Evolutionary conservation across 2,888 invertebrate species (phyloP).

Genomic region (Empis livida): DNA sequence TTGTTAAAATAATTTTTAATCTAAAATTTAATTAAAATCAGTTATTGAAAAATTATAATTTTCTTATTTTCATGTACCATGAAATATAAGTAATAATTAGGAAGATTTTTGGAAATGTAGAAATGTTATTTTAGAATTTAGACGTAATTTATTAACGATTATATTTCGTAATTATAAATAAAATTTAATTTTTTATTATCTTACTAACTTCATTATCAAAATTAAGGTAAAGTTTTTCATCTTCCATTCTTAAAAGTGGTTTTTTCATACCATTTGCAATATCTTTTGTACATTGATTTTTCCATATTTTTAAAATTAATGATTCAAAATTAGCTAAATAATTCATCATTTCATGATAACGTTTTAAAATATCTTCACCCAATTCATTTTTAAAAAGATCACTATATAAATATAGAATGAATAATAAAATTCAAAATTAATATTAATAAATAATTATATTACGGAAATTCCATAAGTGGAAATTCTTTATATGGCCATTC

Average conservation of each 20-base stretch:
- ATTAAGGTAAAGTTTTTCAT: conserved; percentile 46
- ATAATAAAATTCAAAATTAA: conserved; percentile 1
- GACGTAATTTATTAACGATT: too few relatives aligned
- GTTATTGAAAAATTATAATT: too few relatives aligned
- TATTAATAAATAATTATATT: conserved; percentile 23
- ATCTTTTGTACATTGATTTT: conserved; percentile 46
- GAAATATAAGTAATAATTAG: too few relatives aligned
- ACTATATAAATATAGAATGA: neutral
- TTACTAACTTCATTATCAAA: conserved; percentile 38
- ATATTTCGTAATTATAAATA: too few relatives aligned
- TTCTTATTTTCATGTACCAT: too few relatives aligned
- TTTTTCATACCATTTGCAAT: conserved; percentile 49
- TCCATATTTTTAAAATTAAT: conserved; percentile 57
- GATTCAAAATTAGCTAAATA: conserved; percentile 50
- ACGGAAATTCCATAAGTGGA: conserved; percentile 51
- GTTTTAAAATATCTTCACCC: conserved; percentile 19
- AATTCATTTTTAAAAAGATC: conserved; percentile 35
- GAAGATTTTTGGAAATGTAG: too few relatives aligned
- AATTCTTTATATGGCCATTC: conserved; percentile 47
- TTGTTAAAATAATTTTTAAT: too few relatives aligned
- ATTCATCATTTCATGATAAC: conserved; percentile 49
- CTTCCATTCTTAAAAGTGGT: conserved; percentile 43
- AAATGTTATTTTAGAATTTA: too few relatives aligned
- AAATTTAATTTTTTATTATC: too few relatives aligned
- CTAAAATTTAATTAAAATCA: too few relatives aligned